Conservation (phyloP, 1,140 invertebrate species). For the Alviniconcha marisindica region DNA sequence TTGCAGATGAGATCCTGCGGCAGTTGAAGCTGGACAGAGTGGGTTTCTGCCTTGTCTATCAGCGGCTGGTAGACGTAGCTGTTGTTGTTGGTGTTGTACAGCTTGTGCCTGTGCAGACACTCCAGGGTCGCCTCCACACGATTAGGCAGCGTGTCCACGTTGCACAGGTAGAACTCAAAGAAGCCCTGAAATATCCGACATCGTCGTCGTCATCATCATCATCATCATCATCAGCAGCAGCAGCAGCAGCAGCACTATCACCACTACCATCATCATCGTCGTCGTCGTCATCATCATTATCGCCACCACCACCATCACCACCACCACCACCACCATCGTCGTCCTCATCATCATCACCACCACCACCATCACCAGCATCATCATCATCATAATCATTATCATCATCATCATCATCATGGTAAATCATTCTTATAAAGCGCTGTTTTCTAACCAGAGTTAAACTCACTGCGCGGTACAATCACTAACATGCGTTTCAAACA, state of each 20-base stretch:
- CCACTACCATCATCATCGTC: background rate
- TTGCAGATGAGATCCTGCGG: conserved; percentile 89
- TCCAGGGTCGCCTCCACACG: conserved; percentile 21
- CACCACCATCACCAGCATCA: too few species aligned
- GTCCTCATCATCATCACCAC: too few species aligned
- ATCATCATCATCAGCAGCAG: too few species aligned
- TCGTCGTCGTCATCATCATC: conserved; percentile 19
- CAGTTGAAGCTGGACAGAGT: background rate
- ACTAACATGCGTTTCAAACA: too few species aligned
- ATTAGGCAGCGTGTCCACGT: background rate
- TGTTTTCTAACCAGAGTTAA: too few species aligned
- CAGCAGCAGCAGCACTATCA: background rate
- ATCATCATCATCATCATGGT: too few species aligned
- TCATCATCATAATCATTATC: too few species aligned
- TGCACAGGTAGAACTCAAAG: conserved; percentile 31
- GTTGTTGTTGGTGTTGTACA: background rate
- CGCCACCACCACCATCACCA: conserved; percentile 33
- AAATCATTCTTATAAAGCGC: too few species aligned
- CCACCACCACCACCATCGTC: conserved; percentile 15
- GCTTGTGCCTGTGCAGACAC: background rate
- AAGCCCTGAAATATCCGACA: background rate
- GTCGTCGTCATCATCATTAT: conserved; percentile 17
- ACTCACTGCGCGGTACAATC: too few species aligned
- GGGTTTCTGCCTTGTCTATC: too few species aligned
- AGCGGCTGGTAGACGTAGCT: background rate